Conservation (phyloP, 2,113 vertebrate genomes). For the Ophthalmolycus amberensis region DNA sequence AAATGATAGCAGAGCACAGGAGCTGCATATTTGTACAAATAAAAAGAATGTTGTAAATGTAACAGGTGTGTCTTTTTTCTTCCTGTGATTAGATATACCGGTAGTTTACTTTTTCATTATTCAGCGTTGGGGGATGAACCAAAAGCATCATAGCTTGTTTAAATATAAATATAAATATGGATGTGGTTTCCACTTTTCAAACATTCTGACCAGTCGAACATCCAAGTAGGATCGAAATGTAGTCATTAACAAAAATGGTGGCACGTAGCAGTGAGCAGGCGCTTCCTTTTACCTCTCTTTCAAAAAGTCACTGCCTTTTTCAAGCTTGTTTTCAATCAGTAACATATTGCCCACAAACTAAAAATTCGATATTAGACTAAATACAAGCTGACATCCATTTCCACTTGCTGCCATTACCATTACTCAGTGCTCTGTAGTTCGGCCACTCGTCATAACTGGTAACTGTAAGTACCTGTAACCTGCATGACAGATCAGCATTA, state of each 20-base stretch:
- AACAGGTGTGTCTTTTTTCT: background rate
- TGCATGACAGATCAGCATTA: background rate
- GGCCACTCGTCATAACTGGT: background rate
- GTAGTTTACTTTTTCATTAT: background rate
- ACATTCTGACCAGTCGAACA: background rate
- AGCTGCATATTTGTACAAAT: background rate
- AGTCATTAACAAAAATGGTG: background rate
- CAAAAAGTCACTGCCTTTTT: conserved; percentile 21
- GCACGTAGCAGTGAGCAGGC: background rate
- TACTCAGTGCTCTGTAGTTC: background rate
- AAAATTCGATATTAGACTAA: background rate
- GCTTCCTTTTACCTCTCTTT: background rate
- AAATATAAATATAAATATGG: background rate
- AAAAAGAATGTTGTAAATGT: background rate
- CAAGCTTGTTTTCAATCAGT: conserved; percentile 21
- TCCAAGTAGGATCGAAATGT: background rate
- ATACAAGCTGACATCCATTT: conserved; percentile 1
- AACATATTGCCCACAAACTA: background rate
- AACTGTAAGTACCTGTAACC: background rate
- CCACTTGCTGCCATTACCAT: conserved; percentile 1
- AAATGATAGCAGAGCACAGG: too few relatives aligned
- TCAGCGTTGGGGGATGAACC: too few relatives aligned
- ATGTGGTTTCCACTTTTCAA: background rate
- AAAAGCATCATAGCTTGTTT: background rate
- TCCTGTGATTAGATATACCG: background rate